Conservation (phyloP, 2,888 invertebrate species). For the Leucozona laternaria region DNA sequence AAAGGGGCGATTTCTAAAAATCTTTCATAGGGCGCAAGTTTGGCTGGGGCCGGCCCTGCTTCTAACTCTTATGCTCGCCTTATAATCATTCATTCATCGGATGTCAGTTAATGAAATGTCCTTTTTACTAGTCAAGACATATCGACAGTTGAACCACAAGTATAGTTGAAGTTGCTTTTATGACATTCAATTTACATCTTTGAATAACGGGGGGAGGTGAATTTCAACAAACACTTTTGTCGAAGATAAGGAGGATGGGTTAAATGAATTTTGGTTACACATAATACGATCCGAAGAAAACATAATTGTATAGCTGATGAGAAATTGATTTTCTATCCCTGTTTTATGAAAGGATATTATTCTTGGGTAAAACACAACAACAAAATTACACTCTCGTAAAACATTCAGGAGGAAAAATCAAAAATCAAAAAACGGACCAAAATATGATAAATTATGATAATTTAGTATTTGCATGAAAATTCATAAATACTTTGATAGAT, state of each 20-base stretch:
- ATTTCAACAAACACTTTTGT: not conserved
- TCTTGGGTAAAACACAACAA: not conserved
- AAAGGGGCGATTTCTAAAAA: too few relatives aligned
- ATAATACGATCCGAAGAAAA: not conserved
- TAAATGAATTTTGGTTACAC: not conserved
- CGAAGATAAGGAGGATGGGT: not conserved
- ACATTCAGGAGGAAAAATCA: too few relatives aligned
- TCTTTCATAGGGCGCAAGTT: too few relatives aligned
- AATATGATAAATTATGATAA: too few relatives aligned
- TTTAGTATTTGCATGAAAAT: too few relatives aligned
- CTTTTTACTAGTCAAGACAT: constrained; percentile 43
- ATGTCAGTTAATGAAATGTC: constrained; percentile 39
- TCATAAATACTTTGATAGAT: too few relatives aligned
- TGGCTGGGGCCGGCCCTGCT: too few relatives aligned
- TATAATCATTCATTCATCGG: constrained; percentile 43
- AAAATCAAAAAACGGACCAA: too few relatives aligned
- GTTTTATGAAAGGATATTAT: not conserved
- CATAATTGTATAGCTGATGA: not conserved
- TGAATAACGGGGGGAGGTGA: not conserved
- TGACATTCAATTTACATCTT: not conserved
- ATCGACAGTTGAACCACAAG: constrained; percentile 33
- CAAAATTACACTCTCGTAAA: not conserved
- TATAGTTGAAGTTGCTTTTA: constrained; percentile 35
- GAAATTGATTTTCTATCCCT: not conserved
- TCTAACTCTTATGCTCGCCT: not conserved